phyloP scores from a whole-genome alignment of 2,888 invertebrate genomes.

The Hybos culiciformis region DNA sequence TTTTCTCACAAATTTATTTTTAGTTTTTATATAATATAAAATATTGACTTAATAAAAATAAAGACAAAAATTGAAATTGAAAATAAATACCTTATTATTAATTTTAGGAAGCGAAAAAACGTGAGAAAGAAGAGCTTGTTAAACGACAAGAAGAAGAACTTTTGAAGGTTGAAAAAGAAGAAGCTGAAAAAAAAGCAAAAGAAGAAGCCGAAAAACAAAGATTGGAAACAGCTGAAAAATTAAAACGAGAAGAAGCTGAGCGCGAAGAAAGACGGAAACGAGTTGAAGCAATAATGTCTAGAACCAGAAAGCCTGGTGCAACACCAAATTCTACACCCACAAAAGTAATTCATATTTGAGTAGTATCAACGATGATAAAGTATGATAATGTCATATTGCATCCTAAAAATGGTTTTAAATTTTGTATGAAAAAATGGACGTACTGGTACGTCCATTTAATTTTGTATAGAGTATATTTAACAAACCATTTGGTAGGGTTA shows the following conservation, averaged over 20 bases:
- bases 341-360: slow-evolving; percentile 22
- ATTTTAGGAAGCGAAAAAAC: slow-evolving; percentile 53
- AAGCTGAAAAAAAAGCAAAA: slow-evolving; percentile 62
- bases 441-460: too few relatives aligned
- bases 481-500: too few relatives aligned
- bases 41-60: background rate
- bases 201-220: slow-evolving; percentile 77
- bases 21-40: background rate
- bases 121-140: slow-evolving; percentile 64
- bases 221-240: slow-evolving; percentile 67
- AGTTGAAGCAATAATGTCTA: slow-evolving; percentile 83
- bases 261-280: slow-evolving; percentile 75
- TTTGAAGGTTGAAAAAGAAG: slow-evolving; percentile 54
- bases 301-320: slow-evolving; percentile 47
- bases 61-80: too few relatives aligned
- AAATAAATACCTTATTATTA: background rate
- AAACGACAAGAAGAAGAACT: slow-evolving; percentile 51
- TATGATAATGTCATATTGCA: too few relatives aligned
- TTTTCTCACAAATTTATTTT: too few relatives aligned
- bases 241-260: slow-evolving; percentile 79
- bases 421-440: too few relatives aligned
- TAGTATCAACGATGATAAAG: too few relatives aligned
- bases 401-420: too few relatives aligned
- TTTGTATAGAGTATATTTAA: too few relatives aligned
- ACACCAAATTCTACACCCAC: slow-evolving; percentile 28